A percentile compares a stretch with the other conserved stretches of the same genome.
Conservation (phyloP, 2,113 vertebrate genomes). For the Pygoscelis antarcticus region DNA sequence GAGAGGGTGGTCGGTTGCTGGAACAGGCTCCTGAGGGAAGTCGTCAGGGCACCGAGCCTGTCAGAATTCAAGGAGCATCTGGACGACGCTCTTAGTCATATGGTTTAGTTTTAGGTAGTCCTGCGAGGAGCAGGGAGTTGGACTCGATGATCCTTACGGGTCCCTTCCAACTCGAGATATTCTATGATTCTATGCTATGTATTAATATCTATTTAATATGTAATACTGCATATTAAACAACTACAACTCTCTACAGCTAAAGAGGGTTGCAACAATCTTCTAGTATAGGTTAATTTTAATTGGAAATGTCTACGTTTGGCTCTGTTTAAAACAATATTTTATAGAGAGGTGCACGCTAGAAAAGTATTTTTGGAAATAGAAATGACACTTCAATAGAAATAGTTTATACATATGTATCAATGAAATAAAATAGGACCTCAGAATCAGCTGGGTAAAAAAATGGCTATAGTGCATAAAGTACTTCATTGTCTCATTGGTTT, state of each 20-base stretch:
- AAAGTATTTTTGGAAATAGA: not conserved
- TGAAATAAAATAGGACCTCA: not conserved
- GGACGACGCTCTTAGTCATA: not conserved
- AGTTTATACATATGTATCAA: not conserved
- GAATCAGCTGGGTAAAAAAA: not conserved
- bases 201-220: not conserved
- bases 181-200: not conserved
- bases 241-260: not conserved
- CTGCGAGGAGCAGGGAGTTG: not conserved
- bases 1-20: not conserved
- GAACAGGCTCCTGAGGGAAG: not conserved
- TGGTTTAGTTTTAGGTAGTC: not conserved
- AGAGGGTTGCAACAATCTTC: not conserved
- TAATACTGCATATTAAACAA: not conserved
- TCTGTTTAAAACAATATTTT: not conserved
- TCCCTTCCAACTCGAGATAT: rapidly evolving
- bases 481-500: not conserved
- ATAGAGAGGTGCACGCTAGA: not conserved
- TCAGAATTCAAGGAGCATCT: not conserved
- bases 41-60: not conserved
- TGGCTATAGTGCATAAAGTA: not conserved
- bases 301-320: not conserved
- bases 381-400: not conserved
- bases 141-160: not conserved
- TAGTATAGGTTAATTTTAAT: not conserved